phyloP scores from a whole-genome alignment of 2,888 invertebrate species.

The Andrena minutula region DNA sequence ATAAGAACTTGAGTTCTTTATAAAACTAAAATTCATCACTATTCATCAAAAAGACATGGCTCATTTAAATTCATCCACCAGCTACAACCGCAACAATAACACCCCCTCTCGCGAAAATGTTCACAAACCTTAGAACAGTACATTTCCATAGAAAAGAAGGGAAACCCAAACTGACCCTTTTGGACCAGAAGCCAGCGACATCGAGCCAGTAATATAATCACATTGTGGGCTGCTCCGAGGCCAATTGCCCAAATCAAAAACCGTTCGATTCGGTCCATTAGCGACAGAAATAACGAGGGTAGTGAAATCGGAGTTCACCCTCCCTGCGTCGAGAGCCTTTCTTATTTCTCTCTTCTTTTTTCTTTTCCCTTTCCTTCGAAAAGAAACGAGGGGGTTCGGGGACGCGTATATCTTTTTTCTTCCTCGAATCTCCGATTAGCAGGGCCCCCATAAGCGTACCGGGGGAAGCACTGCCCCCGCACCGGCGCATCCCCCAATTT shows the following conservation, averaged over 20 bases:
- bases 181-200: neutral
- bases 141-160: too few relatives aligned
- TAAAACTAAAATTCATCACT: too few relatives aligned
- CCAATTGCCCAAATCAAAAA: neutral
- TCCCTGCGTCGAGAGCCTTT: neutral
- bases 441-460: conserved; percentile 15
- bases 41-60: too few relatives aligned
- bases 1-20: too few relatives aligned
- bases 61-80: too few relatives aligned
- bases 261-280: conserved; percentile 3
- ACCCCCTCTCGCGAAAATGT: too few relatives aligned
- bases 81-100: too few relatives aligned
- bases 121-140: too few relatives aligned
- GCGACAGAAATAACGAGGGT: conserved; percentile 3
- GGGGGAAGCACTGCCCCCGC: conserved; percentile 50
- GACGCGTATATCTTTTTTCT: neutral
- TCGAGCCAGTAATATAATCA: neutral
- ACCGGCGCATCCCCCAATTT: conserved; percentile 56
- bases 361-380: too few relatives aligned
- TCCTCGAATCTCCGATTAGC: conserved; percentile 1
- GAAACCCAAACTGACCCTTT: neutral
- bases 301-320: conserved; percentile 4
- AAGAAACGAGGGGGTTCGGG: too few relatives aligned
- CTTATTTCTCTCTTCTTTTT: neutral
- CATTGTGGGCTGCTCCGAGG: neutral